Conservation (phyloP, 2,113 vertebrate genomes). For the Rhinoptilus africanus region DNA sequence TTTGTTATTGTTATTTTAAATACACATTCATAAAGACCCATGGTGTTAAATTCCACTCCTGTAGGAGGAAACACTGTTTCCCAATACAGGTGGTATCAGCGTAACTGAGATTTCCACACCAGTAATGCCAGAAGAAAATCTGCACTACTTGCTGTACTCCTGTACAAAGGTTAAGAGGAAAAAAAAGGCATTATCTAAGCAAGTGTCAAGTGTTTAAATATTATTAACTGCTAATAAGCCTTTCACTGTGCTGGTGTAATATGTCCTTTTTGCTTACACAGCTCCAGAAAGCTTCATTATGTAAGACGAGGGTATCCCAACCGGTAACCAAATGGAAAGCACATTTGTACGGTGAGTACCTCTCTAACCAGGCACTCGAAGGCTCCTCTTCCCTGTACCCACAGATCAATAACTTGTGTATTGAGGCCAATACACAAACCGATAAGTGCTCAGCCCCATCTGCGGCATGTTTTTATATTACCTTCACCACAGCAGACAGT, state of each 20-base stretch:
- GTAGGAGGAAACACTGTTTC: not conserved
- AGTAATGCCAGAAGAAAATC: rapidly evolving
- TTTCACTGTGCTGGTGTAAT: not conserved
- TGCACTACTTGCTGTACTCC: not conserved
- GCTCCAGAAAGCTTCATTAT: not conserved
- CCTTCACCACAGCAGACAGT: not conserved
- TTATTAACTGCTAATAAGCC: not conserved
- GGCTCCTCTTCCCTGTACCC: not conserved
- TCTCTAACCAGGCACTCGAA: not conserved
- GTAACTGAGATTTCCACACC: not conserved
- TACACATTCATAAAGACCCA: not conserved
- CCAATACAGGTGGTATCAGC: not conserved
- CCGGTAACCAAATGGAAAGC: not conserved
- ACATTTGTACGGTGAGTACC: not conserved
- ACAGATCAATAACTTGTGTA: not conserved
- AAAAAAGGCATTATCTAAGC: not conserved
- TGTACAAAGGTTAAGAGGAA: not conserved
- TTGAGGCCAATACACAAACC: not conserved
- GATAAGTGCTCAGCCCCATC: not conserved
- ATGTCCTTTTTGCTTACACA: not conserved
- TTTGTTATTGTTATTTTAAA: not conserved
- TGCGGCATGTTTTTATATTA: not conserved
- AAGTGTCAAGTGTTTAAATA: not conserved
- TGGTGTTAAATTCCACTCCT: too few relatives aligned
- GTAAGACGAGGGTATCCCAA: not conserved